Evolutionary conservation across 2,113 vertebrate genomes (phyloP), one percentile per base, ranked within the genome.

Genomic region (Pantherophis guttatus): DNA sequence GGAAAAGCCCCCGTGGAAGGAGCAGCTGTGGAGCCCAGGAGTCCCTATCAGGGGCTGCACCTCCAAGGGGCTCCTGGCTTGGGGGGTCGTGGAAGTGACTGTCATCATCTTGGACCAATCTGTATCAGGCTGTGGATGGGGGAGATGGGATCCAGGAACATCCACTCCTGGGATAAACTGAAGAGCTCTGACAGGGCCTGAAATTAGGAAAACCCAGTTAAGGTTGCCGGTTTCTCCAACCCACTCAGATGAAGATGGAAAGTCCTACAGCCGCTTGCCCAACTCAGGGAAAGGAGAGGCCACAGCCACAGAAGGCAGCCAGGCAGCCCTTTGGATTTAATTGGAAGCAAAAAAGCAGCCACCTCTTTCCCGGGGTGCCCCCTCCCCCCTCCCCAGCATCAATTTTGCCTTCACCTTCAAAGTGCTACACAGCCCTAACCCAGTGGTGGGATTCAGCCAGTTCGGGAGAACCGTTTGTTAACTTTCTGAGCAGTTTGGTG

Each of bases 31-130:
- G 0, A 92, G 94, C 65, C 96, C 95, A 0, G 97, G 95, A 12
- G 94, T 93, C 1, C 95, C 94, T 81, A 97, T 94, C 90, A 97
- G 96, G 85, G 97, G 96, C 52, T 97, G 97, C 21, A 95, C 95
- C 70, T 98, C 97, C 92, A 96, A 94, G 11, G 96, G 92, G 39
- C 94, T 96, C 75, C 95, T 96, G 81, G 95, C 90, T 95, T 92
- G 94, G 24, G 94, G 96, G 53, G 55, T 91, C 89, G 95, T 97
- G 89, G 92, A 94, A 48, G 90, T 88, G 90, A 93, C 17, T 0
- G 59, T n/a, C 0, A n/a, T 0, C 7, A 92, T 12, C 0, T 91
- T 75, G 0, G 90, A 85, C 26, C 95, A 21, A 11, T 96, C 96
- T 48, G 52, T 13, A 19, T 96, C 95, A 0, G 93, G 89, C 62